Base-by-base conservation (phyloP, 2,888 invertebrate species). In the Leucoptera coffeella region DNA sequence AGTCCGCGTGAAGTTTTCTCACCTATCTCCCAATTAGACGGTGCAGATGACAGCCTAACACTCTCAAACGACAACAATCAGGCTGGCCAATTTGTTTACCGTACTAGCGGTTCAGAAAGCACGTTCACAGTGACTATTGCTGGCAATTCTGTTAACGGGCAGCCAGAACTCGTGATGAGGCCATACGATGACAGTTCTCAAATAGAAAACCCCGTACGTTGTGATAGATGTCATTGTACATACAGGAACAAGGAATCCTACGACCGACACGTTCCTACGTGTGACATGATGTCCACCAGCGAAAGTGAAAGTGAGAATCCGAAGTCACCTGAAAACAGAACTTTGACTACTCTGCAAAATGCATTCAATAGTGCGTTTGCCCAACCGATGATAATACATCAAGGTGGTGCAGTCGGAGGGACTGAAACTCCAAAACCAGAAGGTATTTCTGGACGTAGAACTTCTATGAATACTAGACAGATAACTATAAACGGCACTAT, bases 221-320 rank as follows among this genome's bases (percentile, higher is more conserved):
- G 93, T 53, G 81, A 84, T 38, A 78, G 86, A 34, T 94, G 93
- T 46, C 87, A 87, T 41, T 84, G 91, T 43, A 88, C 88, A 2
- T 90, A 89, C 43, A 73, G 89, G 40, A 88, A 87, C 25, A 80
- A 81, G 34, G 82, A 83, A 31, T 88, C 88, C 28, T 90, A 83
- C 43, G 82, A 86, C 40, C 73, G 87, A 23, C 90, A 90, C 47
- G 60, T 89, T 32, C 73, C 77, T 6, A 78, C 76, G 13, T 90
- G 90, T 45, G 87, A 87, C 39, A 78, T 82, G 47, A 78, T 86
- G 57, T 78, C 80, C 13, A 83, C 83, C 1, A 87, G 85, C 45
- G 88, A 89, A 50, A 86, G 86, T 43, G 88, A 88, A 43, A 84
- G 85, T 14, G 87, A 87, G 39, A 76, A 75, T 39, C 69, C 74